Conservation (phyloP, 2,113 vertebrate genomes). For the Anser cygnoides region DNA sequence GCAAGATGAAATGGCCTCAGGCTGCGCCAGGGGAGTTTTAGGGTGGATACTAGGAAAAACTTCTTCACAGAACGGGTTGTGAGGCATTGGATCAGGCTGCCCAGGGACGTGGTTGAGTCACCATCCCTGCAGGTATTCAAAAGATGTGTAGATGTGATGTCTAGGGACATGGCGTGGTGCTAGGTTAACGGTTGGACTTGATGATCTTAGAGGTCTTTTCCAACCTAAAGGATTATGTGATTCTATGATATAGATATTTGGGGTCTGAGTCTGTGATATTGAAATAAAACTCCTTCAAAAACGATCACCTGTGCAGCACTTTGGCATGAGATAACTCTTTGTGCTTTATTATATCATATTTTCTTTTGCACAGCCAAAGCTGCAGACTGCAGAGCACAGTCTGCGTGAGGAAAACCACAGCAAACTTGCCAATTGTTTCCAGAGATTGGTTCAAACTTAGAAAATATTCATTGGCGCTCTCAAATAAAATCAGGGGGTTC, state of each 20-base stretch:
- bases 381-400: not conserved
- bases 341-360: not conserved
- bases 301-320: not conserved
- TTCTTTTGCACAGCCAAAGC: not conserved
- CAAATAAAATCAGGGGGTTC: not conserved
- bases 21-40: too few relatives aligned
- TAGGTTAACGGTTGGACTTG: too few relatives aligned
- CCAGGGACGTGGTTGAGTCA: too few relatives aligned
- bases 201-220: too few relatives aligned
- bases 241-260: not conserved
- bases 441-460: conserved; percentile 17
- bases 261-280: not conserved
- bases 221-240: too few relatives aligned
- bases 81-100: too few relatives aligned
- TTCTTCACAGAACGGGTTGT: too few relatives aligned
- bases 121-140: too few relatives aligned
- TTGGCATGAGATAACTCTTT: not conserved
- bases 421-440: conserved; percentile 32
- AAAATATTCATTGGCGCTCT: not conserved
- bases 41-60: too few relatives aligned
- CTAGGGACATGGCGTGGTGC: too few relatives aligned
- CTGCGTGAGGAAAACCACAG: not conserved
- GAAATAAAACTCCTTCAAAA: not conserved
- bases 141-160: too few relatives aligned
- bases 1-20: too few relatives aligned